phyloP scores from a whole-genome alignment of 1,140 invertebrate species.

The Zaprionus kolodkinae region DNA sequence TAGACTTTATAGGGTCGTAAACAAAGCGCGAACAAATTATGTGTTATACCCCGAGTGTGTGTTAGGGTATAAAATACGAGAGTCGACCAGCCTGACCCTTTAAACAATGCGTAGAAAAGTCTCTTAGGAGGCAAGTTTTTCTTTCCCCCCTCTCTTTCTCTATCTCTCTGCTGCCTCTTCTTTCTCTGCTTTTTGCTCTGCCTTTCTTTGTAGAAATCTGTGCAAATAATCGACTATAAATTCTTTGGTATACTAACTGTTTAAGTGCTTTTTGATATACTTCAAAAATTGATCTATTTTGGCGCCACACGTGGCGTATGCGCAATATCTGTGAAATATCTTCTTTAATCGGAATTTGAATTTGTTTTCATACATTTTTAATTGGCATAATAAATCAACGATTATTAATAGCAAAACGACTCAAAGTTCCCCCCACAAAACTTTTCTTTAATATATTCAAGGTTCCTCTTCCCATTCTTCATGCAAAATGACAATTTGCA shows the following conservation, averaged over 20 bases:
- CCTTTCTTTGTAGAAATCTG: constrained; percentile 24
- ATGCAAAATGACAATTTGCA: background rate
- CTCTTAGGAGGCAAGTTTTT: background rate
- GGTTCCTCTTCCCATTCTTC: background rate
- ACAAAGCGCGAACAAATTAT: constrained; percentile 11
- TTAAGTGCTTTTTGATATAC: constrained; percentile 46
- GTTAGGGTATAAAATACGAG: constrained; percentile 12
- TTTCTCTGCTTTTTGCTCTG: background rate
- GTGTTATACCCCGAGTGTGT: background rate
- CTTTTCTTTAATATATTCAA: no score
- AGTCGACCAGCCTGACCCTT: background rate
- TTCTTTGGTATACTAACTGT: constrained; percentile 30
- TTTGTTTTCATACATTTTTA: background rate
- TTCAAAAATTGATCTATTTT: constrained; percentile 9
- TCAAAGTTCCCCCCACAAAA: background rate
- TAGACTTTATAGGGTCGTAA: background rate
- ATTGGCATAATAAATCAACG: background rate
- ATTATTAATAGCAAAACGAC: background rate
- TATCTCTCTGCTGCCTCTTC: background rate
- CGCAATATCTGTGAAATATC: constrained; percentile 34
- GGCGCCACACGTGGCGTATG: constrained; percentile 45
- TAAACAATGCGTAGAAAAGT: constrained; percentile 16
- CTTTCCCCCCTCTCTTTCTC: background rate
- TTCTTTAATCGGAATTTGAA: no score
- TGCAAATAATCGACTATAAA: constrained; percentile 60